A percentile compares a stretch with the other conserved stretches of the same genome.
These are phyloP conservation scores for Callospermophilus lateralis DNA, from an alignment of 2,113 vertebrate species.

Conservation along the genomic window DNA sequence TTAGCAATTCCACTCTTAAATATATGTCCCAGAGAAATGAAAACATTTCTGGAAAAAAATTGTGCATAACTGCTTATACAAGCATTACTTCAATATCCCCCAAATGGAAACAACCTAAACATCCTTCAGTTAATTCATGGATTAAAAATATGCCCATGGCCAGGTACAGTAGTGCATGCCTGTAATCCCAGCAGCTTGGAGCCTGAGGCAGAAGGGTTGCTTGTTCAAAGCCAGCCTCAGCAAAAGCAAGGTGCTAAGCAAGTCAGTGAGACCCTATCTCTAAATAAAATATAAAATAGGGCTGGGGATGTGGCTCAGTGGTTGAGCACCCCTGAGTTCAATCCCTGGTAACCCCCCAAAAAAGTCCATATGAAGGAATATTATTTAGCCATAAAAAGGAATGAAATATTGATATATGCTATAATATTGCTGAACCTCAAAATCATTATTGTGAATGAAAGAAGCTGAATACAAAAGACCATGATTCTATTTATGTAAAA, in stretches of 20 bases:
- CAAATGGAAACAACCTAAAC: conserved; percentile 4
- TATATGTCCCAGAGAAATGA: neutral
- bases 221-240: too few relatives aligned
- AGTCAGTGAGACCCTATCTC: too few relatives aligned
- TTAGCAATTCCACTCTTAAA: neutral
- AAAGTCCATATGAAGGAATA: neutral
- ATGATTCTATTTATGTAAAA: neutral
- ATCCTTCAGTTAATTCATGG: neutral
- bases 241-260: too few relatives aligned
- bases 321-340: too few relatives aligned
- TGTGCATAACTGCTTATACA: neutral
- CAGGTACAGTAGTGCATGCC: too few relatives aligned
- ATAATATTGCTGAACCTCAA: conserved; percentile 10
- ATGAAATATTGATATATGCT: neutral
- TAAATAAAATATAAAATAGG: too few relatives aligned
- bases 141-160: neutral
- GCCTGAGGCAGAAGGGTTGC: too few relatives aligned
- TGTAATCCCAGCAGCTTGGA: too few relatives aligned
- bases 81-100: neutral
- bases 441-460: conserved; percentile 33
- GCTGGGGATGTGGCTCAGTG: too few relatives aligned
- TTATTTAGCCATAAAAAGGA: conserved; percentile 44
- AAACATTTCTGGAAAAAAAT: neutral
- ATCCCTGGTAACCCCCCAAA: too few relatives aligned
- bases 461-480: conserved; percentile 10